Conservation (phyloP, 2,888 invertebrate species). For the Panorpa germanica region DNA sequence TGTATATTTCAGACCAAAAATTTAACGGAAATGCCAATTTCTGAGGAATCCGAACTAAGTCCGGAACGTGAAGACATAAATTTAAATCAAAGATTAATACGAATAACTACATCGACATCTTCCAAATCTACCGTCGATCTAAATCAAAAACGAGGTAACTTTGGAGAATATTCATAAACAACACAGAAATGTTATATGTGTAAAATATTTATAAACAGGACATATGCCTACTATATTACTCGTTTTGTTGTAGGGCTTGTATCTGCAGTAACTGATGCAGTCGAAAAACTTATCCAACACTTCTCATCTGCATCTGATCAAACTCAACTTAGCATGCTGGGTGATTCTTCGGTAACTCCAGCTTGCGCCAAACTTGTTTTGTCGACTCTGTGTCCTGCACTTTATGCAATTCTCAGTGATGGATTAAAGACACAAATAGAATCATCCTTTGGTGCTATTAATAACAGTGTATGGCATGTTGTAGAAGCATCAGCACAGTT, state of each 20-base stretch:
- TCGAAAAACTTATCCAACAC: conserved; percentile 53
- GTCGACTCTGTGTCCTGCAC: conserved; percentile 60
- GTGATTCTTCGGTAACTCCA: conserved; percentile 38
- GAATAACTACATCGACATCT: conserved; percentile 26
- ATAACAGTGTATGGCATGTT: conserved; percentile 79
- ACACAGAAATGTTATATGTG: conserved; percentile 5
- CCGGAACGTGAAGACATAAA: conserved; percentile 38
- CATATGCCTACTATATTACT: conserved; percentile 1
- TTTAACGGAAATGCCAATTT: conserved; percentile 40
- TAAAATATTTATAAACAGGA: conserved; percentile 1
- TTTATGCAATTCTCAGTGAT: conserved; percentile 69
- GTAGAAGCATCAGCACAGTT: conserved; percentile 75
- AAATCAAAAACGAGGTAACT: conserved; percentile 37
- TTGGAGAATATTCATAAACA: conserved; percentile 1
- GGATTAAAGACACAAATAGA: conserved; percentile 64
- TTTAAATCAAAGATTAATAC: conserved; percentile 20
- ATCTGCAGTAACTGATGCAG: conserved; percentile 51
- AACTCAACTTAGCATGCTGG: conserved; percentile 34
- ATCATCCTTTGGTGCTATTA: conserved; percentile 70
- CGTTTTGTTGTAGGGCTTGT: conserved; percentile 38
- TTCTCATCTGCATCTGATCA: conserved; percentile 46
- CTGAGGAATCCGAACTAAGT: conserved; percentile 40
- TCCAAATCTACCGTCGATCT: no score
- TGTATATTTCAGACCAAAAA: conserved; percentile 28
- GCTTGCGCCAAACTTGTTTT: conserved; percentile 55